phyloP scores from a whole-genome alignment of 2,113 vertebrate genomes.

The Corvus moneduloides region DNA sequence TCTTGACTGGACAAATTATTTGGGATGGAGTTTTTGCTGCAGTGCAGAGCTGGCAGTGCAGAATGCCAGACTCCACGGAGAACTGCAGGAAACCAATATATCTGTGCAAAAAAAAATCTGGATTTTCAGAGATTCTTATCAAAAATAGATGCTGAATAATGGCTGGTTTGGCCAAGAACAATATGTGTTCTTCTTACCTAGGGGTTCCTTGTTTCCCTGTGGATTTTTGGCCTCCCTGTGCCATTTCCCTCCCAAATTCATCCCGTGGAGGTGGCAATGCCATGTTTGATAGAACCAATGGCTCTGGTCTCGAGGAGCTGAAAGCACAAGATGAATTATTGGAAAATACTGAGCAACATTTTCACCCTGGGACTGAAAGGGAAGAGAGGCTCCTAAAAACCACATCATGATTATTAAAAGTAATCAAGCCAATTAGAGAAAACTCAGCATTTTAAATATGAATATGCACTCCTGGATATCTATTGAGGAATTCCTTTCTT shows the following conservation, averaged over 20 bases:
- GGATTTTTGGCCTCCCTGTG: neutral
- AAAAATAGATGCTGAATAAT: neutral
- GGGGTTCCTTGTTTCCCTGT: neutral
- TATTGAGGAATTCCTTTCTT: neutral
- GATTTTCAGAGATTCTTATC: neutral
- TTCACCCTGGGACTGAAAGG: neutral
- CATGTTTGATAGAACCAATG: neutral
- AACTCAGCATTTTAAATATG: neutral
- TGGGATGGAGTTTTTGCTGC: neutral
- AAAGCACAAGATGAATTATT: neutral
- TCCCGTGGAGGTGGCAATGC: neutral
- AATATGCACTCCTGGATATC: neutral
- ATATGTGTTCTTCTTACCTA: neutral
- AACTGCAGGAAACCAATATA: neutral
- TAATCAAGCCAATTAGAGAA: neutral
- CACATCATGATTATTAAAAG: neutral
- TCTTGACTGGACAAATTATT: conserved; percentile 13
- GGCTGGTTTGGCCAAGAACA: neutral
- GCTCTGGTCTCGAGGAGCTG: neutral
- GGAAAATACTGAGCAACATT: neutral
- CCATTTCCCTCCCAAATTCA: neutral
- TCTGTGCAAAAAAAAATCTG: neutral
- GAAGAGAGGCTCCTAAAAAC: neutral
- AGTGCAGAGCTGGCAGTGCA: neutral
- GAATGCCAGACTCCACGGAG: neutral